Evolutionary conservation across 2,113 vertebrate genomes (phyloP), one percentile per base, ranked within the genome.

Genomic region (Parus major): DNA sequence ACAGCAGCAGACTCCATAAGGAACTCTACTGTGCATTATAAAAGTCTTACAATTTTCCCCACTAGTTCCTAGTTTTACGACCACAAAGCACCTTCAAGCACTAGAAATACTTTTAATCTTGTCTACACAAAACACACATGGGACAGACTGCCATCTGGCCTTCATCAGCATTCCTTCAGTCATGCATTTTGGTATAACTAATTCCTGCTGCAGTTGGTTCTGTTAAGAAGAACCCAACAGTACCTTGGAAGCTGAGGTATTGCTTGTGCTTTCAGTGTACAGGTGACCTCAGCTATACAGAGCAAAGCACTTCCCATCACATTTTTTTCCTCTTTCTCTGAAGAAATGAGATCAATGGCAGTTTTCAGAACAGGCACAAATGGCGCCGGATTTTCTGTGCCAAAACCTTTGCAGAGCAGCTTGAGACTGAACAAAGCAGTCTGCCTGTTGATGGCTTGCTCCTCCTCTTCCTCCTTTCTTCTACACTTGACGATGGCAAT

Each of bases 371-470:
- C 99, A 3, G 98, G 98, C 17, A 98, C 83, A 60, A 99, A 99
- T 0, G 95, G 84, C 18, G 97, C 77, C 66, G 97, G 98, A 85
- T 98, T 98, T 91, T 73, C 81, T 4, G 97, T 52, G 65, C 99
- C 99, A 25, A 99, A 99, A 77, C 97, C 98, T 97, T 98, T 99
- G 93, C 99, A 99, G 9, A 99, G 97, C 44, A 99, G 98, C 89
- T 99, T 99, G 31, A 99, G 98, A 83, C 99, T 99, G 93, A 98
- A 99, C 49, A 99, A 97, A 24, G 99, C 99, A 4, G 99, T 99
- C 97, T 99, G 99, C 25, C 99, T 98, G 96, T 99, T 99, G 91
- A 99, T 96, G 11, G 99, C 98, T 53, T 98, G 98, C 73, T 99
- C 99, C 68, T 98, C 98, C 79, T 97, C 97, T 28, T 97, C 95